Percentiles rank a stretch among this genome's conserved stretches.
Conservation (phyloP, 2,888 invertebrate species). For the Chrysina gloriosa region DNA sequence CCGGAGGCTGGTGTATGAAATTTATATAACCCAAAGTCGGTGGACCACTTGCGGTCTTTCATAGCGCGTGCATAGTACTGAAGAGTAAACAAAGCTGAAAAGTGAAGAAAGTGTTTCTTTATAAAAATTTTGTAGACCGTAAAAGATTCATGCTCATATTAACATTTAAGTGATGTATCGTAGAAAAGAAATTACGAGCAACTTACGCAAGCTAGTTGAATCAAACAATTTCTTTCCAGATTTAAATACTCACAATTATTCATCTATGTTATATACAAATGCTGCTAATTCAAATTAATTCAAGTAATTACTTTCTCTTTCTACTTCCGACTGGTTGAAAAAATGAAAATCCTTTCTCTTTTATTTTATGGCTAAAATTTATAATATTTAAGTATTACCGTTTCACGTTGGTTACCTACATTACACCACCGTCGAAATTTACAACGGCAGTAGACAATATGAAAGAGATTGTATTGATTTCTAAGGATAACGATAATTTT, state of each 20-base stretch:
- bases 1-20: constrained; percentile 44
- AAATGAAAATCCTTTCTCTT: too few species aligned
- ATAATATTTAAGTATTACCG: too few species aligned
- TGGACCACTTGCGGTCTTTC: constrained; percentile 46
- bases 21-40: constrained; percentile 55
- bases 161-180: constrained; percentile 9
- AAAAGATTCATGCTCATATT: constrained; percentile 18
- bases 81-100: background rate
- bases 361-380: too few species aligned
- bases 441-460: too few species aligned
- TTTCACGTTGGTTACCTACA: too few species aligned
- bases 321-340: too few species aligned
- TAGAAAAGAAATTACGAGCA: constrained; percentile 10
- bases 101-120: constrained; percentile 40
- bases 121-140: constrained; percentile 37
- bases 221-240: too few species aligned
- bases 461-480: too few species aligned
- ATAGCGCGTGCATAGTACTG: constrained; percentile 19
- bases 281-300: background rate
- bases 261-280: background rate
- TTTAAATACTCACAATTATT: too few species aligned
- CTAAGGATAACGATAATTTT: too few species aligned
- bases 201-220: constrained; percentile 6
- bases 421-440: too few species aligned
- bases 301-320: background rate